Evolutionary conservation across 30 jellyfish, hydroid and myxozoan genomes (phyloP).

Genomic region (Calvadosia cruxmelitensis): DNA sequence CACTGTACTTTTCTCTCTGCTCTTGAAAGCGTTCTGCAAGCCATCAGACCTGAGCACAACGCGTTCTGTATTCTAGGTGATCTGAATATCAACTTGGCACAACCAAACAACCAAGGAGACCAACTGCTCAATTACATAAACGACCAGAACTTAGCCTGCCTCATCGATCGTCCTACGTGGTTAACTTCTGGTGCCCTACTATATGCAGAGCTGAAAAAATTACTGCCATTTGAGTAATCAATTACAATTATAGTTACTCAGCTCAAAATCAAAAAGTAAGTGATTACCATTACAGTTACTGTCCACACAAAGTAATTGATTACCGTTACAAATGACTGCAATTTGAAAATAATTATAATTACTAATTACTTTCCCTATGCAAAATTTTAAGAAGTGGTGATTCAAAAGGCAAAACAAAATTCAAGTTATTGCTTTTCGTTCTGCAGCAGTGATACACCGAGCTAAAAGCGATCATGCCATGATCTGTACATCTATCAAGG

Average conservation of each 20-base stretch:
- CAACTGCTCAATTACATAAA: not conserved
- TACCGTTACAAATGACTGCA: too few species aligned
- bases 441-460: not conserved
- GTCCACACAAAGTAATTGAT: too few species aligned
- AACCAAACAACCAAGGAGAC: not conserved
- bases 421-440: too few species aligned
- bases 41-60: not conserved
- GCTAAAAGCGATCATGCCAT: not conserved
- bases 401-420: too few species aligned
- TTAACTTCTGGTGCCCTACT: not conserved
- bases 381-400: too few species aligned
- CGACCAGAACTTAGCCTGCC: not conserved
- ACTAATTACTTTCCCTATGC: too few species aligned
- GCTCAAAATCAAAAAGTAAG: too few species aligned
- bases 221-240: too few species aligned
- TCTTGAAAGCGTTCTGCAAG: not conserved
- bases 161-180: not conserved
- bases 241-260: too few species aligned
- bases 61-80: not conserved
- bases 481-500: not conserved
- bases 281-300: too few species aligned
- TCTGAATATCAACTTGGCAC: not conserved
- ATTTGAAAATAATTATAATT: too few species aligned
- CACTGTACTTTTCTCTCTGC: not conserved
- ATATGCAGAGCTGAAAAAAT: too few species aligned